phyloP scores from a whole-genome alignment of 2,113 vertebrate genomes.

The Taurulus bubalis region DNA sequence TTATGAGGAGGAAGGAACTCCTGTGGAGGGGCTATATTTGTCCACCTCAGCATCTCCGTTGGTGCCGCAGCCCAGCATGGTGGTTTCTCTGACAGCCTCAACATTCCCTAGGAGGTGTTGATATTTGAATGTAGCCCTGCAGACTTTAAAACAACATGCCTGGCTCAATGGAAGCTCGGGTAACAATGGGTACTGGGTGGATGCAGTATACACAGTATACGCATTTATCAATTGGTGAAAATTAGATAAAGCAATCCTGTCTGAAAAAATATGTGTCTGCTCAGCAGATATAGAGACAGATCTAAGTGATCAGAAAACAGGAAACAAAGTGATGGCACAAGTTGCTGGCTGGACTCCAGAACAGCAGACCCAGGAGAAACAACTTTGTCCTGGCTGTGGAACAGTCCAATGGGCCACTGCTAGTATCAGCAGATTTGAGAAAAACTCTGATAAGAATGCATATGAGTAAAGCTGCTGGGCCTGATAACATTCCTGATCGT shows the following conservation, averaged over 20 bases:
- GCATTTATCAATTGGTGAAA: neutral
- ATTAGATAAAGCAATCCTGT: neutral
- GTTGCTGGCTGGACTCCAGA: too few species aligned
- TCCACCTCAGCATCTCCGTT: constrained; percentile 40
- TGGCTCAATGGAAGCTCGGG: neutral
- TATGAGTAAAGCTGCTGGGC: neutral
- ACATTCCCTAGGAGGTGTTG: constrained; percentile 10
- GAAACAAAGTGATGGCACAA: too few species aligned
- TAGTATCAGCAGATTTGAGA: too few species aligned
- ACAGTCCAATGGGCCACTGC: too few species aligned
- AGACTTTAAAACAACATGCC: constrained; percentile 9
- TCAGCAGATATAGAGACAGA: neutral
- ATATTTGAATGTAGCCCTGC: constrained; percentile 6
- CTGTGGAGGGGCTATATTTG: constrained; percentile 60
- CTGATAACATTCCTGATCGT: too few species aligned
- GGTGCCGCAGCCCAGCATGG: constrained; percentile 42
- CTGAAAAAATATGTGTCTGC: neutral
- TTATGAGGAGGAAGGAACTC: constrained; percentile 27
- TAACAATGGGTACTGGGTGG: neutral
- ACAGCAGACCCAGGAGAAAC: too few species aligned
- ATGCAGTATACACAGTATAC: neutral
- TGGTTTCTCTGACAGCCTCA: constrained; percentile 25
- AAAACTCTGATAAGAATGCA: too few species aligned
- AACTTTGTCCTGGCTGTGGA: too few species aligned
- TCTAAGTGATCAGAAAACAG: too few species aligned